Evolutionary conservation across 2,888 invertebrate species (phyloP), one percentile per base, ranked within the genome.

Genomic region (Imbricaverruca yamaguchii): DNA sequence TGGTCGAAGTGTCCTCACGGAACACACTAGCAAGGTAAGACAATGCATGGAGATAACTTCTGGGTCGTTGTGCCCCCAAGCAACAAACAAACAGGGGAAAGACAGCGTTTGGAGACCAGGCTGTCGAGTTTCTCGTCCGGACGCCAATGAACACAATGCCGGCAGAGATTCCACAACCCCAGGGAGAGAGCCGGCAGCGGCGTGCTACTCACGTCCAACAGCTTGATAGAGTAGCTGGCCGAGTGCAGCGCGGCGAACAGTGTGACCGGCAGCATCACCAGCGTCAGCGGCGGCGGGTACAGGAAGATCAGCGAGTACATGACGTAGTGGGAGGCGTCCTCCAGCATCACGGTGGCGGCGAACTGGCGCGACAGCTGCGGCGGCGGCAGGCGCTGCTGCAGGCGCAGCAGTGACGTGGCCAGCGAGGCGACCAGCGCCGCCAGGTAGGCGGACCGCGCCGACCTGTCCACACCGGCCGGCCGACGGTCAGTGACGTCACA

Each of bases 231-330:
- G 89, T 96, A 98, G 85, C 94, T 96, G 53, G 96, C 93, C 77
- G 95, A 93, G 89, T 99, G 98, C 79, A 98, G 91, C 21, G 96
- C 87, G 6, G 97, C 96, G 89, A 97, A 99, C 84, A 98, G 89
- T 85, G 95, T 92, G 82, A 98, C 91, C 11, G 99, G 99, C 83
- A 95, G 90, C 85, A 98, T 88, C 39, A 95, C 95, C 85, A 98
- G 88, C 53, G 95, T 94, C 84, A 84, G 83, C 55, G 74, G 74
- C 74, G 74, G 74, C 56, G 98, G 97, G 87, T 94, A 96, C 86
- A 98, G 91, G 88, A 99, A 99, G 86, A 98, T 95, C 85, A 97
- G 89, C 79, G 97, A 95, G 88, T 94, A 99, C 89, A 98, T 92
- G 84, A 99, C 90, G 87, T 99, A 99, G 87, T 99, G 99, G 83